Conservation (phyloP, 2,797 vertebrate species). For the Tenualosa ilisha region DNA sequence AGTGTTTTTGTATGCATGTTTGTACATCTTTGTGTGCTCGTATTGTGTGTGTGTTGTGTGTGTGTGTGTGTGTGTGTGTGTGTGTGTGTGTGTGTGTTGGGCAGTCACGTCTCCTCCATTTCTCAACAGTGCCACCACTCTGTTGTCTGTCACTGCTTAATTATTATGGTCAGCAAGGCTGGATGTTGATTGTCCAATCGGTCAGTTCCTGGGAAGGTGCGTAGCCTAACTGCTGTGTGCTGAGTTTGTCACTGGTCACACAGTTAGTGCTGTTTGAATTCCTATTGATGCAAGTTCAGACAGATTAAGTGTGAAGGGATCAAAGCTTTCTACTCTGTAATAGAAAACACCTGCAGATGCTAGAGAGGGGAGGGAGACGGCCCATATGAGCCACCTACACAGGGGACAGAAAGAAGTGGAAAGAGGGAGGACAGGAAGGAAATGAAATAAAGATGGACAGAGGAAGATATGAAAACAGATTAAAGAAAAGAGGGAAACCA, state of each 20-base stretch:
- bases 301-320: not conserved
- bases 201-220: constrained; percentile 58
- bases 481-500: not conserved
- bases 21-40: not conserved
- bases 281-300: not conserved
- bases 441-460: not conserved
- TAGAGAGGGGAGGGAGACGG: not conserved
- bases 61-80: not conserved
- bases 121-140: constrained; percentile 57
- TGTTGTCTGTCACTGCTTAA: constrained; percentile 62
- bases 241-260: constrained; percentile 20
- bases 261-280: not conserved
- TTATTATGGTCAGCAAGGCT: constrained; percentile 59
- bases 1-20: not conserved
- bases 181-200: constrained; percentile 53
- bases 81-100: not conserved
- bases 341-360: not conserved
- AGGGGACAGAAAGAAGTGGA: not conserved
- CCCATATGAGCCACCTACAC: not conserved
- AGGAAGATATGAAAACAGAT: not conserved
- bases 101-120: constrained; percentile 49
- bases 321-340: not conserved
- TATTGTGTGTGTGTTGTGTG: not conserved
- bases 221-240: constrained; percentile 41
- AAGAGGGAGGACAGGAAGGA: not conserved